Base-by-base conservation (phyloP, 2,113 vertebrate species). In the Rynchops niger region DNA sequence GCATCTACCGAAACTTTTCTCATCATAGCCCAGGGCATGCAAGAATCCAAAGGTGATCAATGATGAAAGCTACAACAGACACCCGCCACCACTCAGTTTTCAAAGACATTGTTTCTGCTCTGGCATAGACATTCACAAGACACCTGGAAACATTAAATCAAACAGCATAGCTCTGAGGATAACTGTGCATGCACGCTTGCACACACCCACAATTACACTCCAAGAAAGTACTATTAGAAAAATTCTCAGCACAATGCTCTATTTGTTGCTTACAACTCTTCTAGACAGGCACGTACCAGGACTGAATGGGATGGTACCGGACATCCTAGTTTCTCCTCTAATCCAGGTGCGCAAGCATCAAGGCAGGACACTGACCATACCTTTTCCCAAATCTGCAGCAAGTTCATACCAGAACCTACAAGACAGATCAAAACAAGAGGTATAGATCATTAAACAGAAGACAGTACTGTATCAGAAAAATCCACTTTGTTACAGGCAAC, bases 361-460 rank as follows among this genome's bases (percentile, higher is more conserved):
- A 99, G 98, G 88, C 99, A 99, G 79, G 93, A 23, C 21, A 86
- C 77, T 32, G 98, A 98, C 99, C 99, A 99, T 15, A 36, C 66
- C 76, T 98, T 99, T 47, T 97, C 97, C 90, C 95, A 96, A 93
- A 99, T 99, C 71, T 99, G 98, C 97, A 99, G 82, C 97, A 99
- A 97, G 90, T 99, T 99, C 99, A 99, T 99, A 59, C 99, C 99
- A 47, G 99, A 99, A 55, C 99, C 99, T 99, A 82, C n/a, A 52
- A 74, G 85, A 56, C 6, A 92, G 58, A 88, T 19, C 20, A 69
- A 67, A 91, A 50, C 23, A 93, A 70, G 12, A 88, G 40, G 27
- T 17, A 32, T 4, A 5, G 0, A 42, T 22, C 20, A 45, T 72
- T 72, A 69, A 87, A 74, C 8, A 53, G 9, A 50, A 52, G 29